These are phyloP conservation scores for Heteromormyrus szaboi DNA, from an alignment of 2,797 vertebrate genomes.

Conservation along the genomic window DNA sequence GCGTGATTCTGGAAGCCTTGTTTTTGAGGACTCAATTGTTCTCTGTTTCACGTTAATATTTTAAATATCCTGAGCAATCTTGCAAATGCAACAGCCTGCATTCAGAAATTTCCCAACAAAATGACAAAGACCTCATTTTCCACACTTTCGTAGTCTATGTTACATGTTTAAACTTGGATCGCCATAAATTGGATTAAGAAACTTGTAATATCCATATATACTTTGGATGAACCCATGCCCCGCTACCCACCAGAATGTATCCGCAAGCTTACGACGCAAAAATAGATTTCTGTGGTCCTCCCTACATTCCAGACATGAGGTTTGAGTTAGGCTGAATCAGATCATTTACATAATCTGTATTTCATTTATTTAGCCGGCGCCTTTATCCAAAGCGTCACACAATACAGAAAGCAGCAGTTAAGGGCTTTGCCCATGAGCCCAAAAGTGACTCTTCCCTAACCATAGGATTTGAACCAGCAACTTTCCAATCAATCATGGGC, in stretches of 20 bases:
- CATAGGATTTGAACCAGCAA: neutral
- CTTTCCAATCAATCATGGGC: neutral
- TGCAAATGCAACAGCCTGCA: neutral
- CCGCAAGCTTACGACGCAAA: neutral
- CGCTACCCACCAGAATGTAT: no score
- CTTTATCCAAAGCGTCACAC: neutral
- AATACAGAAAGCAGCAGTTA: neutral
- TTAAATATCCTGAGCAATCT: neutral
- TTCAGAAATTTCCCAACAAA: neutral
- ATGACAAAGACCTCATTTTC: neutral
- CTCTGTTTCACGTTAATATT: neutral
- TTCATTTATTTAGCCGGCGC: neutral
- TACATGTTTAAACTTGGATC: neutral
- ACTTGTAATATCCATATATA: neutral
- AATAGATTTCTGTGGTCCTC: neutral
- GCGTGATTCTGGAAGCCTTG: neutral
- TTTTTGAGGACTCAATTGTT: neutral
- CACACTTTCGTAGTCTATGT: neutral
- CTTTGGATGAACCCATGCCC: neutral
- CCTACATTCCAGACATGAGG: neutral
- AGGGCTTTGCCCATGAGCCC: neutral
- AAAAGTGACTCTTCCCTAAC: neutral
- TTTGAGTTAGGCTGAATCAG: neutral
- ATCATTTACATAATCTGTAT: neutral
- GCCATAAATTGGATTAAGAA: neutral